phyloP scores from a whole-genome alignment of 2,113 vertebrate genomes.

The Octodon degus region DNA sequence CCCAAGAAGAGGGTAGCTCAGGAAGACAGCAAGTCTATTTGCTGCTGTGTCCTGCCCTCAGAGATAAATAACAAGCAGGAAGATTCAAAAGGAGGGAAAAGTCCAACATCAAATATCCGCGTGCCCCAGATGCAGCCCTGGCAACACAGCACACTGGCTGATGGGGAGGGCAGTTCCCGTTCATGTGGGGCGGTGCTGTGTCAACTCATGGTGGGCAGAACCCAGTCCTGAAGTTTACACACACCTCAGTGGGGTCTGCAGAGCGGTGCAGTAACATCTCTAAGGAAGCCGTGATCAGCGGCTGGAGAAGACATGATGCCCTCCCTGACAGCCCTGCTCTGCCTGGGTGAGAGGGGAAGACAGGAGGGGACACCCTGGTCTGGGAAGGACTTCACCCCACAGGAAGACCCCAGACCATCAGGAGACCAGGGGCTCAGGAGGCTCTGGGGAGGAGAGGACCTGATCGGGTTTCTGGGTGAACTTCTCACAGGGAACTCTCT shows the following conservation, averaged over 20 bases:
- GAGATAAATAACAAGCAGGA: background rate
- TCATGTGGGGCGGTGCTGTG: background rate
- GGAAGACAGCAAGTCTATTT: background rate
- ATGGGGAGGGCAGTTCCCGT: background rate
- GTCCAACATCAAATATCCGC: background rate
- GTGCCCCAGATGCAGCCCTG: background rate
- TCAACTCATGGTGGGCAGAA: background rate
- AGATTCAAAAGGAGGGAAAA: background rate
- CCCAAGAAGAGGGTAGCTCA: background rate
- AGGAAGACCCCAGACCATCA: accelerated
- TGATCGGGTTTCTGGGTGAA: background rate
- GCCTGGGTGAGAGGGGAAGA: too few species aligned
- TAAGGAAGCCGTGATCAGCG: too few species aligned
- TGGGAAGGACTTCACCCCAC: background rate
- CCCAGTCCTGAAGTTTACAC: too few species aligned
- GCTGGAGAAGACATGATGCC: too few species aligned
- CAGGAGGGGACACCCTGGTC: too few species aligned
- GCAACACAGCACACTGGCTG: background rate
- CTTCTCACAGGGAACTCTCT: background rate
- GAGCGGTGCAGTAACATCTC: too few species aligned
- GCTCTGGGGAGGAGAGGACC: background rate
- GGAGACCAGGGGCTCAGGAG: too few species aligned
- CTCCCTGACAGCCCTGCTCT: too few species aligned
- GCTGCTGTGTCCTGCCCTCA: background rate
- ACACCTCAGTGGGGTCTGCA: too few species aligned